phyloP scores from a whole-genome alignment of 92 coral and sea anemone species.

The Plumapathes pennacea region DNA sequence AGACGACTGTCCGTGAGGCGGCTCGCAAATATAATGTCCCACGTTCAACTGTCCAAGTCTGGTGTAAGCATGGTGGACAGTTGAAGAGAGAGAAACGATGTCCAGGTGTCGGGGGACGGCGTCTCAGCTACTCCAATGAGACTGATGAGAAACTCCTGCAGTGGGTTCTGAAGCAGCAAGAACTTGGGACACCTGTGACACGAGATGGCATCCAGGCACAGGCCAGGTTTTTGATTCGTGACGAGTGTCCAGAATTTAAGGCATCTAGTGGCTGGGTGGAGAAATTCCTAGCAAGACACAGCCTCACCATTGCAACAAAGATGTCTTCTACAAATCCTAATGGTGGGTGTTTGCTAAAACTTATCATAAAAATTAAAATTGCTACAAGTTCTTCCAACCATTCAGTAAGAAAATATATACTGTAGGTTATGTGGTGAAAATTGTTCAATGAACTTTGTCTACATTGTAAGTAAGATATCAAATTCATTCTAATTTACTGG shows the following conservation, averaged over 20 bases:
- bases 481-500: no score
- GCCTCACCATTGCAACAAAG: conserved; percentile 76
- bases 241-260: conserved; percentile 97
- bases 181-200: conserved; percentile 89
- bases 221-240: conserved; percentile 79
- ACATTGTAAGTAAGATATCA: no score
- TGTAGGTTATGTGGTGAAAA: no score
- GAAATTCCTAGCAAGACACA: conserved; percentile 89
- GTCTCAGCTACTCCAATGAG: conserved; percentile 92
- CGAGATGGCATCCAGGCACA: conserved; percentile 91
- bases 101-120: conserved; percentile 81
- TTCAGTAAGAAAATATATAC: no score
- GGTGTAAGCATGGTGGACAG: conserved; percentile 80
- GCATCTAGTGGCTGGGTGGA: conserved; percentile 99
- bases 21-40: conserved; percentile 80
- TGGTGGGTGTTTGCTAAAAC: conserved; percentile 32
- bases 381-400: no score
- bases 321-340: conserved; percentile 78
- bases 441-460: no score
- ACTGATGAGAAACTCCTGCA: conserved; percentile 90
- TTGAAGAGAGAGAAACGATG: conserved; percentile 74
- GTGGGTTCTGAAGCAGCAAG: conserved; percentile 92
- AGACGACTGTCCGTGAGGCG: conserved; percentile 83
- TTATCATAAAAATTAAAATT: background rate
- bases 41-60: conserved; percentile 83